Evolutionary conservation across 1,140 invertebrate species (phyloP).

Genomic region (Scylla paramamosain): DNA sequence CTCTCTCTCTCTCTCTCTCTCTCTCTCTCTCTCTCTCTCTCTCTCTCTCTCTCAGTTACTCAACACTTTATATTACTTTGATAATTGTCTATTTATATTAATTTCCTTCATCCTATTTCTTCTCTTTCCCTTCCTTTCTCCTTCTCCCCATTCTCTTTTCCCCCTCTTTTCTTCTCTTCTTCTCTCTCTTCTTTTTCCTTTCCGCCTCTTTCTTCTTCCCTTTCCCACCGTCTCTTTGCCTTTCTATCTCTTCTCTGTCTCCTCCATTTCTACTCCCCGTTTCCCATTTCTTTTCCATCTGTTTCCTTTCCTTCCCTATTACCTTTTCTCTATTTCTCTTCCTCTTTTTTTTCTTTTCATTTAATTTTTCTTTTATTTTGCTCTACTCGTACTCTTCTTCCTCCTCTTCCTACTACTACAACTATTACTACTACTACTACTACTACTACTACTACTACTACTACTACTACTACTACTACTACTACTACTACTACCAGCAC

Average conservation of each 20-base stretch:
- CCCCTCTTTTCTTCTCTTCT: neutral
- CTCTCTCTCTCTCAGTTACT: too few relatives aligned
- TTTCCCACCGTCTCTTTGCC: neutral
- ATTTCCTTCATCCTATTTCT: too few relatives aligned
- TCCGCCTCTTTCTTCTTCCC: neutral
- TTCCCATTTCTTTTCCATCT: too few relatives aligned
- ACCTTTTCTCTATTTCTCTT: too few relatives aligned
- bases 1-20: too few relatives aligned
- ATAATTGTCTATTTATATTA: too few relatives aligned
- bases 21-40: too few relatives aligned
- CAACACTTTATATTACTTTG: too few relatives aligned
- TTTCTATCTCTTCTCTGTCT: neutral
- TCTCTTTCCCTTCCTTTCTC: neutral
- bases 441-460: slow-evolving; percentile 1
- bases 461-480: neutral
- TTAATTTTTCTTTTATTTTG: too few relatives aligned
- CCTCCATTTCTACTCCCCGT: neutral
- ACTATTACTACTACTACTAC: neutral
- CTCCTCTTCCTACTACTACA: neutral
- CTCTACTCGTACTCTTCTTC: neutral
- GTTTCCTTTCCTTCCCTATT: too few relatives aligned
- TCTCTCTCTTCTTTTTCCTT: neutral
- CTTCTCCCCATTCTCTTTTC: neutral
- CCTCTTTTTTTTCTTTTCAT: too few relatives aligned
- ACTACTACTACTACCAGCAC: neutral